A percentile compares a stretch with the other conserved stretches of the same genome.
Conservation (phyloP, 2,888 invertebrate genomes). For the Trisateles emortualis region DNA sequence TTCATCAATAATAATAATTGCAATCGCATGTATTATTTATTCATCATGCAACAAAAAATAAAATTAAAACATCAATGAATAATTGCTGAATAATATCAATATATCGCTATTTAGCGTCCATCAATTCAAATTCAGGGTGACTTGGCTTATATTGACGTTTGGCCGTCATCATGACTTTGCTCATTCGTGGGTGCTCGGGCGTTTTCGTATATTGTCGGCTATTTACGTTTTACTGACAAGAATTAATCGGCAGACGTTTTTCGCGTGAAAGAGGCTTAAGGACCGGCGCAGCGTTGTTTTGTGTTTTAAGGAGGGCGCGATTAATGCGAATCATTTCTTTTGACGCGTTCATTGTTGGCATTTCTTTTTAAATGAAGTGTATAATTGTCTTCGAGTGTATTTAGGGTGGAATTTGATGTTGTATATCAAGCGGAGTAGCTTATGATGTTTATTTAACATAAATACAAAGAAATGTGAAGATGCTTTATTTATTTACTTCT, state of each 20-base stretch:
- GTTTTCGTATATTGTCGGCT: constrained; percentile 41
- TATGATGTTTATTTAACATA: constrained; percentile 7
- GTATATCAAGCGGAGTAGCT: constrained; percentile 26
- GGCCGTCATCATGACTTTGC: constrained; percentile 69
- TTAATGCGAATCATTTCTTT: constrained; percentile 69
- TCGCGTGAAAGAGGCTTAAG: constrained; percentile 56
- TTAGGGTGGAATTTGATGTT: constrained; percentile 37
- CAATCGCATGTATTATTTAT: no score
- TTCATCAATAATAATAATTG: no score
- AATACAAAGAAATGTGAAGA: not conserved
- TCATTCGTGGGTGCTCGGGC: constrained; percentile 42
- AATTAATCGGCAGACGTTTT: constrained; percentile 73
- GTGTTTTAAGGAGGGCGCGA: constrained; percentile 65
- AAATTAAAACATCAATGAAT: constrained; percentile 42
- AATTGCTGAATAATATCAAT: constrained; percentile 64
- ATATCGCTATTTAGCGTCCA: constrained; percentile 69
- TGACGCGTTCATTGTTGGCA: constrained; percentile 54
- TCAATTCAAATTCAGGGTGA: constrained; percentile 65
- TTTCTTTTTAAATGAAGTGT: constrained; percentile 53
- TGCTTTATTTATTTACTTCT: not conserved
- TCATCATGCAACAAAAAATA: not conserved
- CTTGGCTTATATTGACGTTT: constrained; percentile 63
- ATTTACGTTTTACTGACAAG: constrained; percentile 53
- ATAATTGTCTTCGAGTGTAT: constrained; percentile 50
- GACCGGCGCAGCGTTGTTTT: constrained; percentile 65